Conservation (phyloP, 2,888 invertebrate genomes). For the Protophormia terraenovae region DNA sequence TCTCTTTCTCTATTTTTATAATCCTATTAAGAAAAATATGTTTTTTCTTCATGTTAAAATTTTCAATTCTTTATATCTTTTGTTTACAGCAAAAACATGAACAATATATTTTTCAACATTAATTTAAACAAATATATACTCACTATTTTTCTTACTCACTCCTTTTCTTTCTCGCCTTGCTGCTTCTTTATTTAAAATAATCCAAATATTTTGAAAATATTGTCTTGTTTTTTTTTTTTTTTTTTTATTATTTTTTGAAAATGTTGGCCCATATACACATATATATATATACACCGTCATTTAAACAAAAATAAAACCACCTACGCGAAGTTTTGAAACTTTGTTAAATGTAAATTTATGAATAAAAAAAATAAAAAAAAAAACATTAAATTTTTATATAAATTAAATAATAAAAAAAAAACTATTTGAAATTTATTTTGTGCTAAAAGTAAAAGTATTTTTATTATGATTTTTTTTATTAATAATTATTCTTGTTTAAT, state of each 20-base stretch:
- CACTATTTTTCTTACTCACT: background rate
- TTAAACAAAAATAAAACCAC: slow-evolving; percentile 58
- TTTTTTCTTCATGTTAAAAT: slow-evolving; percentile 39
- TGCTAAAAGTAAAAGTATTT: slow-evolving; percentile 14
- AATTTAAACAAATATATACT: background rate
- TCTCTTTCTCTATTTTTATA: background rate
- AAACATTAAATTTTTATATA: background rate
- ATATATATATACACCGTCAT: background rate
- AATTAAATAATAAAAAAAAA: background rate
- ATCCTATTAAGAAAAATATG: slow-evolving; percentile 48
- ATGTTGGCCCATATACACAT: slow-evolving; percentile 33
- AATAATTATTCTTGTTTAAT: slow-evolving; percentile 17
- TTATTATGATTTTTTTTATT: background rate
- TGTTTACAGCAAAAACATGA: slow-evolving; percentile 68
- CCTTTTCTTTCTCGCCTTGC: background rate
- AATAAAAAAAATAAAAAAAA: slow-evolving; percentile 2
- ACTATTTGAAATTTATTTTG: background rate
- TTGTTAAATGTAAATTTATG: slow-evolving; percentile 9
- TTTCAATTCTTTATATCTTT: too few species aligned
- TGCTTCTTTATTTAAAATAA: slow-evolving; percentile 10
- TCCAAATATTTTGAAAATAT: slow-evolving; percentile 53
- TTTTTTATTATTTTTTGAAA: background rate
- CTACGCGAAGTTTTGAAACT: slow-evolving; percentile 64
- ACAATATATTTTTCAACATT: slow-evolving; percentile 18
- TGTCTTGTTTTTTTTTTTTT: slow-evolving; percentile 32